Percentiles rank a stretch among this genome's conserved stretches.
These are phyloP conservation scores for Sminthurides aquaticus DNA, from an alignment of 2,888 invertebrate genomes.

Conservation along the genomic window DNA sequence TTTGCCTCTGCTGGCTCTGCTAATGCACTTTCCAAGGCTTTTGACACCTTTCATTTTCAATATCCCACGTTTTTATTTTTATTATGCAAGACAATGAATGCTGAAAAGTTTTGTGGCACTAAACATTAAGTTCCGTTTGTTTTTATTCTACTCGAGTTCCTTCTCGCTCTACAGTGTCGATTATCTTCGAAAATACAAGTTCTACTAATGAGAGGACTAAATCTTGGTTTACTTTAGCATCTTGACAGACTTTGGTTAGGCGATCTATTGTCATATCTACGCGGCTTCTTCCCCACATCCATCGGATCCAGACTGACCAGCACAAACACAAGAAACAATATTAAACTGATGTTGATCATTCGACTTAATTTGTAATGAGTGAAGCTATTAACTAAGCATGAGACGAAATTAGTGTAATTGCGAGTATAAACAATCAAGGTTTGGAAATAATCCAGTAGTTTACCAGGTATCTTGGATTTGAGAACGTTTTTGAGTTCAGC, in stretches of 20 bases:
- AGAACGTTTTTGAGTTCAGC: constrained; percentile 37
- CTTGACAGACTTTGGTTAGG: constrained; percentile 41
- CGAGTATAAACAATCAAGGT: background rate
- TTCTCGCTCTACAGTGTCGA: constrained; percentile 13
- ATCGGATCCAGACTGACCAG: constrained; percentile 41
- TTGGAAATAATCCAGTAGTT: background rate
- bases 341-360: background rate
- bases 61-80: too few species aligned
- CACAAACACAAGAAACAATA: background rate
- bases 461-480: constrained; percentile 40
- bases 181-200: constrained; percentile 40
- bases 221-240: constrained; percentile 38
- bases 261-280: constrained; percentile 43
- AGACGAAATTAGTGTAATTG: background rate
- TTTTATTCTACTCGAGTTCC: too few species aligned
- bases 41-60: too few species aligned
- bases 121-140: too few species aligned
- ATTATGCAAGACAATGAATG: too few species aligned
- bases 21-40: too few species aligned
- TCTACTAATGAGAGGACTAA: constrained; percentile 37
- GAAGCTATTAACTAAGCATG: background rate
- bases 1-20: too few species aligned
- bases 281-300: constrained; percentile 42
- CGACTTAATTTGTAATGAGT: background rate
- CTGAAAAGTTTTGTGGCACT: too few species aligned